Evolutionary conservation across 2,888 invertebrate species (phyloP), one percentile per base, ranked within the genome.

Genomic region (Noctua janthina): DNA sequence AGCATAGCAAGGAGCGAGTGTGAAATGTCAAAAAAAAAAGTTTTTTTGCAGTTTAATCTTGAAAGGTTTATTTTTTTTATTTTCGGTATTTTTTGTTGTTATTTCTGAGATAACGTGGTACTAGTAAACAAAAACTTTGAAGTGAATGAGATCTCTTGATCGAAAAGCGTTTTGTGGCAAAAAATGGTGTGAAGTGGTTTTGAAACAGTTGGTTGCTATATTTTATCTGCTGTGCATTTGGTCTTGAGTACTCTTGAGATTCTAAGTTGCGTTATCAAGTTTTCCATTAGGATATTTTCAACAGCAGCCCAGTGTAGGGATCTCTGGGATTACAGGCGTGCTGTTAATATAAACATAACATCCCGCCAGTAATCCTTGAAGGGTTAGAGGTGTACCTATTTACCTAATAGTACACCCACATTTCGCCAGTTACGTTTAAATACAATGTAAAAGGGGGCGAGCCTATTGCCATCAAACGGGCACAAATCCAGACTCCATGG

Each of bases 151-250:
- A 59, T 79, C 11, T 20, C 7, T 54, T 78, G 17, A 39, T 49
- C 1, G 8, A 17, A n/a, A 46, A 15, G 20, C 29, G 8, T 20
- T 17, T 64, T 35, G 3, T 15, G 6, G 23, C 5, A 79, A 69
- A 78, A 79, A 78, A 56, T 15, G 2, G 49, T 79, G 80, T 79
- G 79, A 79, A 79, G 69, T 77, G 43, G 49, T 67, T 54, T 54
- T 3, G 11, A 15, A n/a, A 54, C 46, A 78, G 29, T 49, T 62
- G 64, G 23, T 78, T 54, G 35, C 15, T 54, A 7, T 54, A 7
- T 10, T 20, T 67, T 39, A n/a, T 46, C 35, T 66, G 10, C 1
- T n/a, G n/a, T 49, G 20, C 8, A 23, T 64, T 17, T 7, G 78
- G 51, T 20, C 51, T 0, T 39, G 11, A 43, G 46, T 39, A 35